phyloP scores from a whole-genome alignment of 2,888 invertebrate species.

The Cephus runcator region DNA sequence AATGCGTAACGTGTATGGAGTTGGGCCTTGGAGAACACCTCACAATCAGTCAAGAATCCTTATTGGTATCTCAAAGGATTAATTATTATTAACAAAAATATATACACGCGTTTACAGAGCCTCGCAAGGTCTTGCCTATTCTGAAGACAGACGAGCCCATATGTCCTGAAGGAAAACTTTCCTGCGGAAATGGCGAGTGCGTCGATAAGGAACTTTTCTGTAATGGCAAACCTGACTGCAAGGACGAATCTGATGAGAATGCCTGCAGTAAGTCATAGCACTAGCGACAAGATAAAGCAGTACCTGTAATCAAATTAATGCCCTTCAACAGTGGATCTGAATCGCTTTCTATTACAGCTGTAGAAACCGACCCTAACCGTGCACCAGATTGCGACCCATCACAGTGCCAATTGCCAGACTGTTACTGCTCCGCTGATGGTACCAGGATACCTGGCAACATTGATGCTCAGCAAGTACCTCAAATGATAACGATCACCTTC shows the following conservation, averaged over 20 bases:
- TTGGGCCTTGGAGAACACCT: conserved; percentile 41
- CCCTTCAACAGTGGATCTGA: not conserved
- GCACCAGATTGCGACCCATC: conserved; percentile 92
- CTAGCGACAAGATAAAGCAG: not conserved
- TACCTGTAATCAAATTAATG: not conserved
- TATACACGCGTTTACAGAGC: conserved; percentile 73
- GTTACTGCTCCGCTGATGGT: conserved; percentile 93
- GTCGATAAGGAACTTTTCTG: conserved; percentile 92
- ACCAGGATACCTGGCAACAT: conserved; percentile 88
- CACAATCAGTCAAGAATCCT: not conserved
- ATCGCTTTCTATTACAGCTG: conserved; percentile 72
- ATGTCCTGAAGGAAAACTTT: conserved; percentile 89
- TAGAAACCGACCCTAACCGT: conserved; percentile 89
- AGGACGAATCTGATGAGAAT: conserved; percentile 95
- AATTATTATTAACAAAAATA: not conserved
- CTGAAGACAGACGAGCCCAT: conserved; percentile 93
- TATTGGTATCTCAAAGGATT: not conserved
- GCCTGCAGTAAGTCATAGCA: conserved; percentile 85
- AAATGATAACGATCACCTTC: conserved; percentile 93
- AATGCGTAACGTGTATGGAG: conserved; percentile 34
- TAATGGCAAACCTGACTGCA: conserved; percentile 92
- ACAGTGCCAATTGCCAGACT: conserved; percentile 89
- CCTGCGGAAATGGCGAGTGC: conserved; percentile 93
- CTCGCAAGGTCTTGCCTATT: conserved; percentile 87
- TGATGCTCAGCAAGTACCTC: conserved; percentile 87